phyloP scores from a whole-genome alignment of 2,888 invertebrate species.

The Petrolisthes cinctipes region DNA sequence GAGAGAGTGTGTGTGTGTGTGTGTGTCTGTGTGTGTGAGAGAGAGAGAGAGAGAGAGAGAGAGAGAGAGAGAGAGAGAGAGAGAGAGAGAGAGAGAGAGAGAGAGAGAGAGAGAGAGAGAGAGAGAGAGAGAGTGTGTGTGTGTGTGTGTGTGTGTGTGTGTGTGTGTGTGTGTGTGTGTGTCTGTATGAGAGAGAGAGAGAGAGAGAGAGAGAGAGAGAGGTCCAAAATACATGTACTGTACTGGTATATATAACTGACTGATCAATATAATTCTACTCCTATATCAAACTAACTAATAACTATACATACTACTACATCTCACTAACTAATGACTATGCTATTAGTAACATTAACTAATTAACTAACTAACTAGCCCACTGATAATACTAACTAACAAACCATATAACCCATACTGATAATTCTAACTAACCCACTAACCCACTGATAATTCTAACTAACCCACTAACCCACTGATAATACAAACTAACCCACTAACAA shows the following conservation, averaged over 20 bases:
- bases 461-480: too few species aligned
- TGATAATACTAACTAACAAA: not conserved
- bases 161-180: not conserved
- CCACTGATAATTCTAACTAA: too few species aligned
- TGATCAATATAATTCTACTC: not conserved
- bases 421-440: too few species aligned
- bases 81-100: not conserved
- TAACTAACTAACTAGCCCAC: not conserved
- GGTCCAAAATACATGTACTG: not conserved
- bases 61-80: not conserved
- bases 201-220: slow-evolving; percentile 14
- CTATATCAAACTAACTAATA: too few species aligned
- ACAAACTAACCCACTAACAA: too few species aligned
- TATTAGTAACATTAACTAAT: not conserved
- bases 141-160: slow-evolving; percentile 6
- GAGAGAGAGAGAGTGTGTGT: slow-evolving; percentile 15
- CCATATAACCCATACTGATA: too few species aligned
- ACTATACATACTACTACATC: too few species aligned
- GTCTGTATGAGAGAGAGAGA: not conserved
- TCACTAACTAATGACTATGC: not conserved
- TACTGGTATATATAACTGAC: too few species aligned
- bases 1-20: not conserved
- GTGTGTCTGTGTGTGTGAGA: not conserved
- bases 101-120: slow-evolving; percentile 12
- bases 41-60: not conserved